phyloP scores from a whole-genome alignment of 1,140 invertebrate genomes.

The Drosophila azteca region DNA sequence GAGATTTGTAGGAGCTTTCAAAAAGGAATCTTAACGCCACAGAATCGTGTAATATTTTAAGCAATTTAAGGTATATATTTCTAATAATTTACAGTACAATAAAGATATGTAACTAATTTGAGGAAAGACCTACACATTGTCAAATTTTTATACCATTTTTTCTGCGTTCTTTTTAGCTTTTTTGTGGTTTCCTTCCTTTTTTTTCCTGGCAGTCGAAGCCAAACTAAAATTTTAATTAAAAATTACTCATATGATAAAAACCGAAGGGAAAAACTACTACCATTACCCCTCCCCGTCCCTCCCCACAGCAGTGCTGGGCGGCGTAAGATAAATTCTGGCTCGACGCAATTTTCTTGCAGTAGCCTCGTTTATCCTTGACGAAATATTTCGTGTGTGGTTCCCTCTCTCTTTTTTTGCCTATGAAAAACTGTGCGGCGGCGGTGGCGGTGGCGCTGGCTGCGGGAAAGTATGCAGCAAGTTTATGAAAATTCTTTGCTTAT shows the following conservation, averaged over 20 bases:
- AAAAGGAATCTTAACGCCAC: too few relatives aligned
- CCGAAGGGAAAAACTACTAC: constrained; percentile 15
- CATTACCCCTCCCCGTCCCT: constrained; percentile 24
- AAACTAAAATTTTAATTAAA: constrained; percentile 72
- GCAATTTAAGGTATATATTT: too few relatives aligned
- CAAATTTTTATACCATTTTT: too few relatives aligned
- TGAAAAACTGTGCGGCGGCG: constrained; percentile 21
- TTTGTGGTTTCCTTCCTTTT: constrained; percentile 42
- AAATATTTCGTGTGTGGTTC: constrained; percentile 74
- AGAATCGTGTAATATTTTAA: too few relatives aligned
- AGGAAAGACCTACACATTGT: too few relatives aligned
- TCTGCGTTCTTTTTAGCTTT: neutral
- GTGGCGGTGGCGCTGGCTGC: constrained; percentile 7
- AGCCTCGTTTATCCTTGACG: constrained; percentile 46
- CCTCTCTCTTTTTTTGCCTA: constrained; percentile 1
- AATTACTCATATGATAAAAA: constrained; percentile 64
- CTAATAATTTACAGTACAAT: too few relatives aligned
- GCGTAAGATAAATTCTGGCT: constrained; percentile 67
- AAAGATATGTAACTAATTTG: too few relatives aligned
- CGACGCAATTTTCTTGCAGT: constrained; percentile 57
- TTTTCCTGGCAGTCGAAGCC: constrained; percentile 21
- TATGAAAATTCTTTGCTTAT: constrained; percentile 78
- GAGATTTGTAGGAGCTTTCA: too few relatives aligned
- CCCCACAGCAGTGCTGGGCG: neutral
- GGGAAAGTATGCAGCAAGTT: constrained; percentile 70